Percentiles rank a stretch among this genome's conserved stretches.
These are phyloP conservation scores for Gymnoscopelus braueri DNA, from an alignment of 2,797 vertebrate species.

Conservation along the genomic window DNA sequence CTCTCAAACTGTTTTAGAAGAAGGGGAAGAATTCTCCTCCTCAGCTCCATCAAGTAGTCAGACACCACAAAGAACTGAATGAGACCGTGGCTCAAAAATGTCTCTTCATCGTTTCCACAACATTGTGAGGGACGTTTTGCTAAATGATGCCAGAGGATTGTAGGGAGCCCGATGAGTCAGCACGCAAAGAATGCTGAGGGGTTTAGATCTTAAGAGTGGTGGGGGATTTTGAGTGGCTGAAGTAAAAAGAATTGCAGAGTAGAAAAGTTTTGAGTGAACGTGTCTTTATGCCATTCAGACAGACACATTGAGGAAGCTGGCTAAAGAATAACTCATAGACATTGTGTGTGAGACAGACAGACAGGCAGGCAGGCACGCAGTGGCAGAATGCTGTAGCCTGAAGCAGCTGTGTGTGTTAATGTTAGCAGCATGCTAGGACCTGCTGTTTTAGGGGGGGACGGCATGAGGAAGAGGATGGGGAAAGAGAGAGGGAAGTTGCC, in stretches of 20 bases:
- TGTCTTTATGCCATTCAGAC: conserved; percentile 37
- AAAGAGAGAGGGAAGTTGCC: conserved; percentile 24
- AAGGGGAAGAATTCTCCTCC: conserved; percentile 57
- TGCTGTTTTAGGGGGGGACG: conserved; percentile 56
- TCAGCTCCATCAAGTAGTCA: conserved; percentile 48
- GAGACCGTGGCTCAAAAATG: conserved; percentile 23
- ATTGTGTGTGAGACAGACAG: conserved; percentile 29
- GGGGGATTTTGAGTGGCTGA: not conserved
- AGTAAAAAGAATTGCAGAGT: conserved; percentile 16
- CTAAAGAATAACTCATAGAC: conserved; percentile 44
- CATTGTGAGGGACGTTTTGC: not conserved
- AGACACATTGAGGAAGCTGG: conserved; percentile 13
- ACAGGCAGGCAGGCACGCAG: conserved; percentile 38
- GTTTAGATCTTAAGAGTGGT: conserved; percentile 15
- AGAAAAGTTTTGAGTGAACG: conserved; percentile 22
- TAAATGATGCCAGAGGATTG: conserved; percentile 37
- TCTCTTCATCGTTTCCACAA: conserved; percentile 51
- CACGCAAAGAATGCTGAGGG: conserved; percentile 47
- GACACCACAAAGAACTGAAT: conserved; percentile 23
- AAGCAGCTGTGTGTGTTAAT: conserved; percentile 32
- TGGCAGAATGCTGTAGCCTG: conserved; percentile 65
- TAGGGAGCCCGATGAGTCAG: conserved; percentile 60
- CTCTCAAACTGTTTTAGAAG: conserved; percentile 34
- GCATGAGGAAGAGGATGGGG: conserved; percentile 26
- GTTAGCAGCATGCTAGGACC: conserved; percentile 60